A percentile compares a stretch with the other conserved stretches of the same genome.
These are phyloP conservation scores for Oophaga pumilio DNA, from an alignment of 2,113 vertebrate species.

Conservation along the genomic window DNA sequence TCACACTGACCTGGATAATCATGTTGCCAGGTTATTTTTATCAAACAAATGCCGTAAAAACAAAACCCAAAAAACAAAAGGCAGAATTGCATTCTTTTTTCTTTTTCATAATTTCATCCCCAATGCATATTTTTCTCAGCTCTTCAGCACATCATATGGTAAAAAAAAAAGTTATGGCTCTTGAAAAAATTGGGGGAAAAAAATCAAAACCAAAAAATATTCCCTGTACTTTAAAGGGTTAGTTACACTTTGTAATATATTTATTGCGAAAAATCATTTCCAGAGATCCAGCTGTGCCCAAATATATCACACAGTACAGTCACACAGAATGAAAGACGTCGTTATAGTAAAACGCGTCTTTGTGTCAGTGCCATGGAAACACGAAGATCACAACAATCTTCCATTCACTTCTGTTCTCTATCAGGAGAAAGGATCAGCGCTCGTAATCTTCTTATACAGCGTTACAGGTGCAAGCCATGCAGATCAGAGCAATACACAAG, in stretches of 20 bases:
- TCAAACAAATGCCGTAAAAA: too few relatives aligned
- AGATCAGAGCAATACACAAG: not conserved
- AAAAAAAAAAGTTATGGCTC: too few relatives aligned
- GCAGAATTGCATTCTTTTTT: too few relatives aligned
- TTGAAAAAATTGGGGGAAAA: too few relatives aligned
- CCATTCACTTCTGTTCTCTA: not conserved
- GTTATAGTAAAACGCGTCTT: conserved; percentile 1
- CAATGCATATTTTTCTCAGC: too few relatives aligned
- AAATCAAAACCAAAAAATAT: too few relatives aligned
- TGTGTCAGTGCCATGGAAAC: conserved; percentile 20
- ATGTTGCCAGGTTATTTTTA: too few relatives aligned
- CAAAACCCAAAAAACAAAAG: too few relatives aligned
- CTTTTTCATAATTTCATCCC: too few relatives aligned
- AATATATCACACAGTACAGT: not conserved
- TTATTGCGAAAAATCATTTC: not conserved
- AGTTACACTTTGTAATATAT: not conserved
- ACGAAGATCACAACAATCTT: conserved; percentile 5
- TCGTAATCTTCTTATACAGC: too few relatives aligned
- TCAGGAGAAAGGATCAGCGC: not conserved
- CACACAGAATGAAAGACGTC: conserved; percentile 2
- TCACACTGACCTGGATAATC: too few relatives aligned
- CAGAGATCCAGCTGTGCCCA: not conserved
- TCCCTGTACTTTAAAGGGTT: not conserved
- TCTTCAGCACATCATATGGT: too few relatives aligned
- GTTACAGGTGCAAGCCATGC: not conserved